These are phyloP conservation scores for Perodicticus potto DNA, from an alignment of 2,797 vertebrate genomes.

Conservation along the genomic window DNA sequence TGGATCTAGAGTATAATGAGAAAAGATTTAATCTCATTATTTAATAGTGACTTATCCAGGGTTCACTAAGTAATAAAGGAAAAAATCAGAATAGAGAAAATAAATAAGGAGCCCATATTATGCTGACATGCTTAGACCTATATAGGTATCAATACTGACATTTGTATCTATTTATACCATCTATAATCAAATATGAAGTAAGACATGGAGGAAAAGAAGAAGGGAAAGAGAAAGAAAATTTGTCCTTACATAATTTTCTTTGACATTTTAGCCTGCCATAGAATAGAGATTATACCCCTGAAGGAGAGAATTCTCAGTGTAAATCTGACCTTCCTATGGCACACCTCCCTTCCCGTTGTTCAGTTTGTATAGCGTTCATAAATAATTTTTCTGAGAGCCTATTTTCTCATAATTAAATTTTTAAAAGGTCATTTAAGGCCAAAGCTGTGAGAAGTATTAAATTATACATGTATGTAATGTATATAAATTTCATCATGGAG, in stretches of 20 bases:
- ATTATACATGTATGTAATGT: background rate
- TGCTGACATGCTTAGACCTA: background rate
- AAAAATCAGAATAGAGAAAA: background rate
- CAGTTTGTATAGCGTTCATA: background rate
- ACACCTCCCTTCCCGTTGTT: background rate
- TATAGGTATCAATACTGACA: background rate
- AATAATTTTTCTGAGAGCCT: background rate
- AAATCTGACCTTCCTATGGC: background rate
- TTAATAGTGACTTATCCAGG: background rate
- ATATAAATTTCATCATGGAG: background rate
- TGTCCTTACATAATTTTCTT: background rate
- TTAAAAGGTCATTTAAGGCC: background rate
- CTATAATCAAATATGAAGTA: background rate
- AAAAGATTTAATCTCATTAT: constrained; percentile 1
- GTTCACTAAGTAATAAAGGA: background rate
- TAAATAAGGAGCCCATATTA: background rate
- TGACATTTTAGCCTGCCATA: background rate
- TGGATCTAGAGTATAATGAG: background rate
- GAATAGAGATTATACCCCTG: background rate
- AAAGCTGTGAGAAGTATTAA: background rate
- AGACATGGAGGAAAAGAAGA: background rate
- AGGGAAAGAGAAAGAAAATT: background rate
- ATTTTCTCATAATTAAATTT: background rate
- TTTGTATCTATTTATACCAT: background rate
- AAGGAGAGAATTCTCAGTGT: background rate